A percentile compares a stretch with the other conserved stretches of the same genome.
Evolutionary conservation across 2,888 invertebrate genomes (phyloP).

Genomic region (Colostygia pectinataria): DNA sequence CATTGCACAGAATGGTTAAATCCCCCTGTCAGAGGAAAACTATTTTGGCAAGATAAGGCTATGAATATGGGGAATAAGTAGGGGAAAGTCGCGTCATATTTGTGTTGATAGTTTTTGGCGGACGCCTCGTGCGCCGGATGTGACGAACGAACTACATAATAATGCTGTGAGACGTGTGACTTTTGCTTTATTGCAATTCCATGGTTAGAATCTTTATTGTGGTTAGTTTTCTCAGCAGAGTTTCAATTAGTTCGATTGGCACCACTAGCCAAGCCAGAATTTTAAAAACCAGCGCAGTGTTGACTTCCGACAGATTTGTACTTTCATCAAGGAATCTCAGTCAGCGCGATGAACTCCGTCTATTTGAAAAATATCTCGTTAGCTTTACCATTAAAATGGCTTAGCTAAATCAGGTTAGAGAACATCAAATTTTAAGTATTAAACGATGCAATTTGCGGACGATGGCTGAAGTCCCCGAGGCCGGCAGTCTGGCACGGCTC

Average conservation of each 20-base stretch:
- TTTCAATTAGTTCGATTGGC: no score
- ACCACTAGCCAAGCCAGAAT: no score
- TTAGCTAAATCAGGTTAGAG: neutral
- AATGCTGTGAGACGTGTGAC: neutral
- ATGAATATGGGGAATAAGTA: constrained; percentile 10
- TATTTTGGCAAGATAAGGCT: constrained; percentile 18
- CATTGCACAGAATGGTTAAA: constrained; percentile 18
- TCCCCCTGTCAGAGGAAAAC: constrained; percentile 5
- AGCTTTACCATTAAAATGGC: neutral
- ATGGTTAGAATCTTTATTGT: no score
- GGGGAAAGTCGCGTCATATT: constrained; percentile 7
- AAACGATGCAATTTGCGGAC: neutral
- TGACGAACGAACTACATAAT: neutral
- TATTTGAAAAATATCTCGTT: no score
- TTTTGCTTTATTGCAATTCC: neutral
- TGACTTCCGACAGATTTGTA: no score
- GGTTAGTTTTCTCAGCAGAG: no score
- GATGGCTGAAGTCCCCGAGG: constrained; percentile 1
- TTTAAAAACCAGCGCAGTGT: no score
- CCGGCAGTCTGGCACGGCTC: constrained; percentile 34
- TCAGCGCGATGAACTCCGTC: no score
- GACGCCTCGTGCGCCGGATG: neutral
- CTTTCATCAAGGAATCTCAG: no score
- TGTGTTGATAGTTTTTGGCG: constrained; percentile 16
- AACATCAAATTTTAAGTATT: neutral